A percentile compares a stretch with the other conserved stretches of the same genome.
phyloP scores from a whole-genome alignment of 2,797 vertebrate genomes.

The Peromyscus eremicus region DNA sequence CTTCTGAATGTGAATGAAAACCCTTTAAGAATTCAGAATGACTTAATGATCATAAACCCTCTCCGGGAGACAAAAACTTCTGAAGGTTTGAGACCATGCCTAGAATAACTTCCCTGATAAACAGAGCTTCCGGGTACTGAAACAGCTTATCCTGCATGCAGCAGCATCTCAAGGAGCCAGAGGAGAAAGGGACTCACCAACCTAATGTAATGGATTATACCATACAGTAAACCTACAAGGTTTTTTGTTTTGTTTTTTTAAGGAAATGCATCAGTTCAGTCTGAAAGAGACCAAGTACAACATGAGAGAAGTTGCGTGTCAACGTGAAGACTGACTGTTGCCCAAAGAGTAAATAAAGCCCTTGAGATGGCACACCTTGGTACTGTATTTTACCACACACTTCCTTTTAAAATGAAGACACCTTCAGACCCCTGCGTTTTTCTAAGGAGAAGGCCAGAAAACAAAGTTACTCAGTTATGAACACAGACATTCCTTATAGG shows the following conservation, averaged over 20 bases:
- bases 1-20: slow-evolving; percentile 43
- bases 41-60: slow-evolving; percentile 9
- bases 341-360: neutral
- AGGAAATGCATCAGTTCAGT: neutral
- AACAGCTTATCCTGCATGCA: neutral
- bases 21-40: neutral
- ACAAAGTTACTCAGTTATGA: neutral
- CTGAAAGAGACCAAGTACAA: slow-evolving; percentile 9
- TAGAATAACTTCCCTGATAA: neutral
- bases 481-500: neutral
- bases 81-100: neutral
- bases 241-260: neutral
- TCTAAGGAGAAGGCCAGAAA: neutral
- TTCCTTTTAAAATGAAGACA: neutral
- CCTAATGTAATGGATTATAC: neutral
- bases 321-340: neutral
- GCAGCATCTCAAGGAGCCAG: neutral
- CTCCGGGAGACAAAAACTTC: slow-evolving; percentile 40
- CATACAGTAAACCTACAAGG: neutral
- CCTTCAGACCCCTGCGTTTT: neutral
- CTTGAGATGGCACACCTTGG: neutral
- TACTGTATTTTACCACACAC: neutral
- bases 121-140: neutral
- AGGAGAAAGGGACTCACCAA: neutral
- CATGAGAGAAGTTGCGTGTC: neutral